Conservation (phyloP, 2,113 vertebrate genomes). For the Catharus minimus region DNA sequence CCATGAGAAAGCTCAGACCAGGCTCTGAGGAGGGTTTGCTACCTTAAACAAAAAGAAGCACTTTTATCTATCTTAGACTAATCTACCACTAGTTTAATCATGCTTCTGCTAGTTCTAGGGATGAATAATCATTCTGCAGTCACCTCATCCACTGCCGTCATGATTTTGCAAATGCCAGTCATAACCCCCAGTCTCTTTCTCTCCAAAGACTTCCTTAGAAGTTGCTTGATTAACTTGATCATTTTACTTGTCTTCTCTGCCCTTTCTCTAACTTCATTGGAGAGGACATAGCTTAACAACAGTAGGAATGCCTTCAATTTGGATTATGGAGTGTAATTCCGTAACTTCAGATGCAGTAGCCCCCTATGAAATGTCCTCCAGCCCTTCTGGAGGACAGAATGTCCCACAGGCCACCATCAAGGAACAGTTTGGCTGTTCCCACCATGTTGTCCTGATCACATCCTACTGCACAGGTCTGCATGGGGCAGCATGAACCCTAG, state of each 20-base stretch:
- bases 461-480: neutral
- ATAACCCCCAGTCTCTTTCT: neutral
- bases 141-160: neutral
- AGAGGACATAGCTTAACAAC: neutral
- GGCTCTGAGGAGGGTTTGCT: neutral
- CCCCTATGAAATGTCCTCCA: fast-evolving
- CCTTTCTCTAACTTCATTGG: neutral
- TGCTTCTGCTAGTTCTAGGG: neutral
- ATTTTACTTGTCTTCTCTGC: neutral
- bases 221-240: neutral
- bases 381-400: neutral
- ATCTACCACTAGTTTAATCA: neutral
- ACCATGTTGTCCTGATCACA: fast-evolving
- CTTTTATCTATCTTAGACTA: neutral
- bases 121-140: neutral
- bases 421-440: neutral
- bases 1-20: neutral
- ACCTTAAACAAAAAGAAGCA: neutral
- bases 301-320: fast-evolving
- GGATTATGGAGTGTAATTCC: neutral
- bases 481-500: neutral
- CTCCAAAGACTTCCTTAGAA: neutral
- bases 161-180: neutral
- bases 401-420: neutral
- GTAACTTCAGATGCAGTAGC: neutral